These are phyloP conservation scores for Catharus fuscescens DNA, from an alignment of 2,113 vertebrate species.

Conservation along the genomic window DNA sequence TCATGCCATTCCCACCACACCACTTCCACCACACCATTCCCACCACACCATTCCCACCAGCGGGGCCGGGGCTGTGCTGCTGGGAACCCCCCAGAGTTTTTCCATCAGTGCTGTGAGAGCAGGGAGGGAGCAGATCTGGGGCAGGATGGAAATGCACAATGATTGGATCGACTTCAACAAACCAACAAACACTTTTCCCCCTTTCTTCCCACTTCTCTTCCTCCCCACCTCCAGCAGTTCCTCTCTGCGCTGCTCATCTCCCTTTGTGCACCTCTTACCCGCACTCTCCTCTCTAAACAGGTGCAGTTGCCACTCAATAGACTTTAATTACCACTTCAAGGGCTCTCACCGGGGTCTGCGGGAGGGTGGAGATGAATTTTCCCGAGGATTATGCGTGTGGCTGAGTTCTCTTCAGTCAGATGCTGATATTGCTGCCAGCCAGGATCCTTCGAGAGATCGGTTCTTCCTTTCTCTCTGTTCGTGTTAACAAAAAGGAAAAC, in stretches of 20 bases:
- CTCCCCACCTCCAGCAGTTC: slow-evolving; percentile 20
- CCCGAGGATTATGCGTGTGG: slow-evolving; percentile 19
- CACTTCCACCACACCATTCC: too few relatives aligned
- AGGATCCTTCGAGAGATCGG: slow-evolving; percentile 8
- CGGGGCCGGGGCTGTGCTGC: not conserved
- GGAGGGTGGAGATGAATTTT: slow-evolving; percentile 63
- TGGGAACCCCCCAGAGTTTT: not conserved
- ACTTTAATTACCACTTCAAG: slow-evolving; percentile 71
- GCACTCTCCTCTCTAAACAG: slow-evolving; percentile 51
- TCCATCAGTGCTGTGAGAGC: not conserved
- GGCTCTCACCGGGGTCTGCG: slow-evolving; percentile 55
- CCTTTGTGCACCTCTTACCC: slow-evolving; percentile 56
- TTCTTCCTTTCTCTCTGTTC: not conserved
- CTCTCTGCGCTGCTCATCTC: slow-evolving; percentile 27
- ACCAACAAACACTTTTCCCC: not conserved
- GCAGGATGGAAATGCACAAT: not conserved
- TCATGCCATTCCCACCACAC: not conserved
- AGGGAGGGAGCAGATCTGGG: not conserved
- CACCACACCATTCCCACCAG: not conserved
- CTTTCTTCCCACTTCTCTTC: not conserved
- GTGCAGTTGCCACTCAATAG: slow-evolving; percentile 68
- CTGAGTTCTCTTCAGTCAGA: slow-evolving; percentile 12
- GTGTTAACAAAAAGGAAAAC: slow-evolving; percentile 37
- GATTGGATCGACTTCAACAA: not conserved
- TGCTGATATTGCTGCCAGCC: not conserved